Conservation (phyloP, 1,140 invertebrate species). For the Conus ventricosus region DNA sequence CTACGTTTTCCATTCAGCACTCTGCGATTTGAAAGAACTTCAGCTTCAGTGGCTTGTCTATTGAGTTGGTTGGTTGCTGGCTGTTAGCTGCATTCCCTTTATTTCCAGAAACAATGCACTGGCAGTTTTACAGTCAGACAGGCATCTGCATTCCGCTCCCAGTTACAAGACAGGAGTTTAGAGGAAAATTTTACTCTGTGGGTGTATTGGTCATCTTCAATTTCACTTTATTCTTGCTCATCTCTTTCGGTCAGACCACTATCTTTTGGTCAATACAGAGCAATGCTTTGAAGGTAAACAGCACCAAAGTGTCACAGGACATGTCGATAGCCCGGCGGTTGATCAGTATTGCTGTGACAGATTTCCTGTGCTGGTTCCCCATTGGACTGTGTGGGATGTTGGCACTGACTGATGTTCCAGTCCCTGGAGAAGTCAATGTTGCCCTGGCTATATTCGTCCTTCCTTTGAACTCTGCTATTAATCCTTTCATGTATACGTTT, state of each 20-base stretch:
- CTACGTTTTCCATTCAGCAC: neutral
- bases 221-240: neutral
- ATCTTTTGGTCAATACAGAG: neutral
- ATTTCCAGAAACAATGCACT: neutral
- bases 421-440: conserved; percentile 30
- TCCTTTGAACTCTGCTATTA: conserved; percentile 40
- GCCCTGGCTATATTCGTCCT: conserved; percentile 29
- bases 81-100: neutral
- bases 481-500: conserved; percentile 38
- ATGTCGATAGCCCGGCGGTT: conserved; percentile 35
- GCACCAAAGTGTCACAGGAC: conserved; percentile 5
- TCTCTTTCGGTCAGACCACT: neutral
- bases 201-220: neutral
- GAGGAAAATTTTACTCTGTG: neutral
- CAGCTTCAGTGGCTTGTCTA: neutral
- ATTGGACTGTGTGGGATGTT: conserved; percentile 35
- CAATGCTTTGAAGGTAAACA: neutral
- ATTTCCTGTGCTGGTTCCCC: conserved; percentile 45
- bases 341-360: conserved; percentile 31
- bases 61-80: neutral
- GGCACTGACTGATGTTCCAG: conserved; percentile 9
- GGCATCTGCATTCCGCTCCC: conserved; percentile 39
- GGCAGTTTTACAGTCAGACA: conserved; percentile 1
- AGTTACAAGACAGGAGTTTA: conserved; percentile 20
- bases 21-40: neutral